Evolutionary conservation across 2,888 invertebrate species (phyloP), one percentile per base, ranked within the genome.

Genomic region (Eumerus sabulonum): DNA sequence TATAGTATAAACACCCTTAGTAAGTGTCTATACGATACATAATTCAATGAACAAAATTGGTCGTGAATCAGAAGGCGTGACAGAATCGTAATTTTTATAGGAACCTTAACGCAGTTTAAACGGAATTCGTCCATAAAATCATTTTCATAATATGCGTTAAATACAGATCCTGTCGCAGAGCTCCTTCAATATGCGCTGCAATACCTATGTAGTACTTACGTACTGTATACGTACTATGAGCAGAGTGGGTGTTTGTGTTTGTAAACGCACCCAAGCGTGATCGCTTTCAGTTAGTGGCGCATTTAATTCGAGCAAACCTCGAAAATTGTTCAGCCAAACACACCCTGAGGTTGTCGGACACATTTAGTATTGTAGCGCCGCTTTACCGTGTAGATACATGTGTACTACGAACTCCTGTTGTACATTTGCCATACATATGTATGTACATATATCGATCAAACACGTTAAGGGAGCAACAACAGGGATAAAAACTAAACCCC

Each of bases 371-470:
- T 51, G 59, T 59, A 54, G 57, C 57, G 53, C 77, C 40, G 62
- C 56, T 73, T 57, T 47, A 68, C 59, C 44, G 64, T 64, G 59
- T 53, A 63, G 64, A 68, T 79, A 74, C 73, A 74, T 79, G 68
- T 79, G 79, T 74, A 73, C 50, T 53, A 63, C 50, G 59, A 63
- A 57, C 57, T 74, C 47, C 70, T 74, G 27, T 27, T 7, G 60
- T 74, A 74, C 50, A 62, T 74, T 74, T 60, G 54, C 68, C 35
- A 63, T 79, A 79, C 79, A 79, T 79, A 79, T 74, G 79, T 79
- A 79, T 74, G 74, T 79, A 79, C 70, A 74, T 79, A 79, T 79
- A 79, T 79, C 74, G 79, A 79, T 79, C 79, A 79, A 79, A 79
- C 79, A 79, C 50, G 64, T 74, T 74, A 74, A 64, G 56, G 74